phyloP scores from a whole-genome alignment of 2,888 invertebrate genomes.

The Andrena haemorrhoa region DNA sequence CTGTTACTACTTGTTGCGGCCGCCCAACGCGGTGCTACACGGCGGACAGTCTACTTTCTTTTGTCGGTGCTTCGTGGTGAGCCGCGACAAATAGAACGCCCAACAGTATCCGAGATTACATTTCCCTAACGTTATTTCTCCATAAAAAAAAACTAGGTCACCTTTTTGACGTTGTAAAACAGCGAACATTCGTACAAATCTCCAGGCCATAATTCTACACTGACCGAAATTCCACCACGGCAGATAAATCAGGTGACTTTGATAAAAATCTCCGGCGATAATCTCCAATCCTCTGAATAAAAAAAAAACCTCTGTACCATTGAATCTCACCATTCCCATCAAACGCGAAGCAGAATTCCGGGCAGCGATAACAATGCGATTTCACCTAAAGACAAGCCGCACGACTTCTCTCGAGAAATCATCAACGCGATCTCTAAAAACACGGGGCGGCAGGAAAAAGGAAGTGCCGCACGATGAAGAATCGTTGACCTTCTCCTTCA shows the following conservation, averaged over 20 bases:
- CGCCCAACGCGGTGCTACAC: slow-evolving; percentile 43
- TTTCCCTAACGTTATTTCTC: slow-evolving; percentile 6
- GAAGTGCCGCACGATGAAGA: background rate
- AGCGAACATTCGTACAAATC: background rate
- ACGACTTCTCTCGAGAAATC: background rate
- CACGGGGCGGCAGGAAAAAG: background rate
- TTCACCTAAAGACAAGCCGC: too few species aligned
- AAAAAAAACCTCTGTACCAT: too few species aligned
- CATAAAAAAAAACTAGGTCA: too few species aligned
- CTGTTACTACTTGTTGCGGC: slow-evolving; percentile 74
- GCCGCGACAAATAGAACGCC: slow-evolving; percentile 30
- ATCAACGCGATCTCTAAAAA: background rate
- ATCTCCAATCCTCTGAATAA: too few species aligned
- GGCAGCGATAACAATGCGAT: too few species aligned
- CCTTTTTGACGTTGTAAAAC: background rate
- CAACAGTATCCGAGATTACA: slow-evolving; percentile 31
- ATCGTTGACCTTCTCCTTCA: background rate
- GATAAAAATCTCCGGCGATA: too few species aligned
- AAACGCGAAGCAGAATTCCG: too few species aligned
- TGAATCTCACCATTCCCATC: too few species aligned
- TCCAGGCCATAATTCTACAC: too few species aligned
- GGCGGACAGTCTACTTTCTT: slow-evolving; percentile 54
- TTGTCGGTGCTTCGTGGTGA: slow-evolving; percentile 34
- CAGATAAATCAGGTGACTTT: too few species aligned
- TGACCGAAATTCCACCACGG: too few species aligned